Evolutionary conservation across 2,797 vertebrate genomes (phyloP), one percentile per base, ranked within the genome.

Genomic region (Ctenopoma multispine): DNA sequence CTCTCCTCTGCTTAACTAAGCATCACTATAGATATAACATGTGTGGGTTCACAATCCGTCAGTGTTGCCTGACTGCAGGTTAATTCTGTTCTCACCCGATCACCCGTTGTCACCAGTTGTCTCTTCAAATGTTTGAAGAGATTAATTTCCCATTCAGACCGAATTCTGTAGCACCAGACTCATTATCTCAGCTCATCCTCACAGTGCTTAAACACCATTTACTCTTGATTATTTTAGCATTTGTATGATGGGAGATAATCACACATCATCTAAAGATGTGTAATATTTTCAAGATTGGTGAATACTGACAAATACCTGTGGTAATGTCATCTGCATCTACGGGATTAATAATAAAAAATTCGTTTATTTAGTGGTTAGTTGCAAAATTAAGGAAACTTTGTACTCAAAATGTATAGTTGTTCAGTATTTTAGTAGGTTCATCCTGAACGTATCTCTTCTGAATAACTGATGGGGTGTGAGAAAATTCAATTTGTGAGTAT

Each of bases 161-260:
- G 44, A 71, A 69, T 84, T 64, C 69, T 38, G 65, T 77, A 70
- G 69, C 69, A 55, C 49, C 20, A 1, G 47, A 21, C 46, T 79
- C 63, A 68, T 86, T 82, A 81, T 77, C 69, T 80, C 65, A 73
- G 12, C 29, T 77, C 60, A 68, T 53, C 60, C 77, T 67, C 48
- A 72, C 46, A 27, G 24, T 59, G 43, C 60, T 57, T 20, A 43
- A 72, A 79, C 47, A 60, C 74, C 24, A 24, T 49, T 62, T 69
- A 27, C 65, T 43, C 44, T 54, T 59, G 4, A 49, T 79, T 68
- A 2, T 68, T 60, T 59, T 48, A 68, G 21, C n/a, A 40, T 68
- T 68, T 63, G 38, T 64, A 43, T 56, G 17, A 18, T 61, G 27
- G 2, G 13, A 53, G 49, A 74, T 62, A 61, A 71, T 84, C 71